phyloP scores from a whole-genome alignment of 2,797 vertebrate genomes.

The Ctenopoma kingsleyae region DNA sequence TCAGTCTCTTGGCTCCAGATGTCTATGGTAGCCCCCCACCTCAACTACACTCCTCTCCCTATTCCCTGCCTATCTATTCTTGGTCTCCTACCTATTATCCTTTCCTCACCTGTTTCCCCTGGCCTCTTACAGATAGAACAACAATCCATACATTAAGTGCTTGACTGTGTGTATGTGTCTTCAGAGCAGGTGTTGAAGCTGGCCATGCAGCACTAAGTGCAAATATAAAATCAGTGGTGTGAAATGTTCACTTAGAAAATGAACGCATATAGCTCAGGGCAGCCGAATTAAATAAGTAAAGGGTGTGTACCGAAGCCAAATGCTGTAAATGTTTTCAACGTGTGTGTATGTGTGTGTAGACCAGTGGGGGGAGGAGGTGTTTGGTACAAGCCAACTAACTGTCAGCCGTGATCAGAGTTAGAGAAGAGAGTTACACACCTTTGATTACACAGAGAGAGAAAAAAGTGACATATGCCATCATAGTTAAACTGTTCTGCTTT shows the following conservation, averaged over 20 bases:
- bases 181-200: slow-evolving; percentile 53
- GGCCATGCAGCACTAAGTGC: slow-evolving; percentile 28
- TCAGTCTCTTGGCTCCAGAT: slow-evolving; percentile 86
- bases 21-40: slow-evolving; percentile 63
- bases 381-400: slow-evolving; percentile 58
- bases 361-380: slow-evolving; percentile 25
- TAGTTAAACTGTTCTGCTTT: slow-evolving; percentile 17
- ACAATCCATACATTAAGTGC: slow-evolving; percentile 26
- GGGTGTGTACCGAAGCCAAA: slow-evolving; percentile 48
- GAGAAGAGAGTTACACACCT: slow-evolving; percentile 52
- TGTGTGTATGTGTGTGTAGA: slow-evolving; percentile 35
- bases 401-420: slow-evolving; percentile 59
- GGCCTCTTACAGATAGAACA: slow-evolving; percentile 26
- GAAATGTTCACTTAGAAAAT: slow-evolving; percentile 34
- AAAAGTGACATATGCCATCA: slow-evolving; percentile 36
- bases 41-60: slow-evolving; percentile 36
- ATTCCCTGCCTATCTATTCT: slow-evolving; percentile 21
- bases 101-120: slow-evolving; percentile 64
- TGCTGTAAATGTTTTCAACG: slow-evolving; percentile 53
- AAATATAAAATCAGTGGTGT: slow-evolving; percentile 39
- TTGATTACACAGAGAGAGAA: slow-evolving; percentile 42
- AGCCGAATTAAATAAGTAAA: slow-evolving; percentile 20
- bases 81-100: slow-evolving; percentile 38
- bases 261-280: slow-evolving; percentile 42
- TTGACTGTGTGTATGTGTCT: slow-evolving; percentile 7